Evolutionary conservation across 1,140 invertebrate genomes (phyloP).

Genomic region (Dufourea novaeangliae): DNA sequence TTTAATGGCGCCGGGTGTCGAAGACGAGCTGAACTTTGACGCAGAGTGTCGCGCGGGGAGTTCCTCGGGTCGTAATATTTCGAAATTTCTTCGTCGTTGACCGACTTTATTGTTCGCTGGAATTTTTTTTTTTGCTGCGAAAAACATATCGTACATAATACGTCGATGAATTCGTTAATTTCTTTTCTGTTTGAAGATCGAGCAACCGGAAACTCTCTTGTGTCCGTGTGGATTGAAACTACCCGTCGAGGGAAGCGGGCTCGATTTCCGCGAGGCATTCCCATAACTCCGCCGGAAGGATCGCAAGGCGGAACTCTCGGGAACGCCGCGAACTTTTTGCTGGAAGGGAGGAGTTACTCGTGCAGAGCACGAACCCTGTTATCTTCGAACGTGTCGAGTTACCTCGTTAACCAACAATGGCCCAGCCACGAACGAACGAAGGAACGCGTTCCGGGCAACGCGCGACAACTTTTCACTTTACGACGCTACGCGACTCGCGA

Average conservation of each 20-base stretch:
- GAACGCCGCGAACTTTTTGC: slow-evolving; percentile 60
- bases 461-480: slow-evolving; percentile 67
- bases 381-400: slow-evolving; percentile 74
- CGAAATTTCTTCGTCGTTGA: background rate
- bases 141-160: no score
- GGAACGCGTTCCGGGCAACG: slow-evolving; percentile 18
- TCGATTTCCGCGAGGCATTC: slow-evolving; percentile 26
- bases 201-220: no score
- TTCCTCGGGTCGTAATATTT: background rate
- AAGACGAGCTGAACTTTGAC: slow-evolving; percentile 2
- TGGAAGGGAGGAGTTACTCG: slow-evolving; percentile 63
- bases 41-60: background rate
- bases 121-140: no score
- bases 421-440: slow-evolving; percentile 36
- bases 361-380: slow-evolving; percentile 71
- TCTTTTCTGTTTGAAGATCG: no score
- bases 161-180: no score
- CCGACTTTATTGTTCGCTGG: no score
- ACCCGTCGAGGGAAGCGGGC: background rate
- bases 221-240: no score
- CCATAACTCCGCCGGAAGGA: slow-evolving; percentile 12
- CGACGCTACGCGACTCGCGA: slow-evolving; percentile 51
- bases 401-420: slow-evolving; percentile 73
- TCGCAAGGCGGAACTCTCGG: slow-evolving; percentile 7
- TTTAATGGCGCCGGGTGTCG: slow-evolving; percentile 35